Evolutionary conservation across 1,140 invertebrate genomes (phyloP), one percentile per base, ranked within the genome.

Genomic region (Drosophila tropicalis): DNA sequence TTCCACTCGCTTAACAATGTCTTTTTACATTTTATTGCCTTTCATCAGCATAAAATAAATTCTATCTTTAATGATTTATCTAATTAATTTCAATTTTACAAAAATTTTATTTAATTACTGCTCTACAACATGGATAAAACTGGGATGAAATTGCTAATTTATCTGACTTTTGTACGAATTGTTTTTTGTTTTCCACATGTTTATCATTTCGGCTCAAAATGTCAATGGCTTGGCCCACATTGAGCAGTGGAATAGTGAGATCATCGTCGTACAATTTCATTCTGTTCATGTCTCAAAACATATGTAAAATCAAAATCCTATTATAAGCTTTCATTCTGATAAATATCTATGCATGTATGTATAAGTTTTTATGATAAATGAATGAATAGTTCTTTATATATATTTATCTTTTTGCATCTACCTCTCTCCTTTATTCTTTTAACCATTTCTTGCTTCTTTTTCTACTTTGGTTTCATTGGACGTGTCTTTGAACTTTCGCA

Each of bases 261-360:
- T 87, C 83, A 87, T 77, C 76, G 44, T 12, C 17, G 19, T 19
- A 72, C 61, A 62, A 77, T 69, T 76, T 76, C 34, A 78, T 71
- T 73, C 65, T 62, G 40, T 69, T 78, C 79, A 65, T 78, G 75
- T 85, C 77, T 72, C 57, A 51, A 76, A 71, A 81, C 80, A 81
- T 75, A 90, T 90, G 80, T 90, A 81, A 90, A 89, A 79, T 81
- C 29, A 70, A 79, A 89, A 89, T 89, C 85, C 84, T 84, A 89
- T 89, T 89, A 89, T 90, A 51, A 80, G 85, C 84, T 87, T 87
- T 80, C 68, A 34, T 72, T 58, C 22, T 22, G 44, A 51, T 51
- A 51, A 22, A 51, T 6, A 51, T 39, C 36, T 39, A 39, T 51
- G 19, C 1, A 51, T 15, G 4, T 15, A 44, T 47, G 17, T 19